Percentiles rank a stretch among this genome's conserved stretches.
Conservation (phyloP, 2,797 vertebrate species). For the Synanceia verrucosa region DNA sequence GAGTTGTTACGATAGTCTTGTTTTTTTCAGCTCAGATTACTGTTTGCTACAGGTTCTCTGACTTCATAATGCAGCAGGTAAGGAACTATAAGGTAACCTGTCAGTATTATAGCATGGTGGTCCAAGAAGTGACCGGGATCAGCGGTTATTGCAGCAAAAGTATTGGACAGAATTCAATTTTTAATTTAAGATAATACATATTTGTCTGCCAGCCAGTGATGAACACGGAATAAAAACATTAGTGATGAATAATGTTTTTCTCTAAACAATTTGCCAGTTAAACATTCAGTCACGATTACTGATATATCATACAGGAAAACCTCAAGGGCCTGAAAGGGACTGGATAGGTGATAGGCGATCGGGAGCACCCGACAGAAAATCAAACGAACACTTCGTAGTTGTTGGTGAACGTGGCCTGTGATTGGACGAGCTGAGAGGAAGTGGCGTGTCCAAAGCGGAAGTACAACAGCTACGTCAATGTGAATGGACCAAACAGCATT, state of each 20-base stretch:
- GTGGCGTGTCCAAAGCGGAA: slow-evolving; percentile 13
- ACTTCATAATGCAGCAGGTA: neutral
- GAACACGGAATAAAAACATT: too few species aligned
- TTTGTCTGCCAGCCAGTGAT: too few species aligned
- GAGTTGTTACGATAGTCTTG: neutral
- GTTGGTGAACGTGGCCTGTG: neutral
- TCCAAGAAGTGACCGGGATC: too few species aligned
- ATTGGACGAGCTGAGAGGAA: slow-evolving; percentile 60
- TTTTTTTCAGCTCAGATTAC: neutral
- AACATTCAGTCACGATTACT: neutral
- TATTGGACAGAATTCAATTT: neutral
- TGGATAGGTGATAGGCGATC: rapidly evolving
- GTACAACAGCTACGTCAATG: slow-evolving; percentile 3
- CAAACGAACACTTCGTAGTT: slow-evolving; percentile 23
- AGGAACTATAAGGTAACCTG: neutral
- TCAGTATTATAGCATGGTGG: too few species aligned
- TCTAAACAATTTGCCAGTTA: neutral
- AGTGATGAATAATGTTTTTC: too few species aligned
- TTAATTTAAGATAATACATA: neutral
- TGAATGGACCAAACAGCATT: neutral
- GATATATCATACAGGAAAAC: neutral
- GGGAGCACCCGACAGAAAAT: slow-evolving; percentile 13
- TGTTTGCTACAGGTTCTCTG: too few species aligned
- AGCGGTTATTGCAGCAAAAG: too few species aligned
- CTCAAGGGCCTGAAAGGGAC: neutral